Base-by-base conservation (phyloP, 1,140 invertebrate species). In the Hylaeus volcanicus region DNA sequence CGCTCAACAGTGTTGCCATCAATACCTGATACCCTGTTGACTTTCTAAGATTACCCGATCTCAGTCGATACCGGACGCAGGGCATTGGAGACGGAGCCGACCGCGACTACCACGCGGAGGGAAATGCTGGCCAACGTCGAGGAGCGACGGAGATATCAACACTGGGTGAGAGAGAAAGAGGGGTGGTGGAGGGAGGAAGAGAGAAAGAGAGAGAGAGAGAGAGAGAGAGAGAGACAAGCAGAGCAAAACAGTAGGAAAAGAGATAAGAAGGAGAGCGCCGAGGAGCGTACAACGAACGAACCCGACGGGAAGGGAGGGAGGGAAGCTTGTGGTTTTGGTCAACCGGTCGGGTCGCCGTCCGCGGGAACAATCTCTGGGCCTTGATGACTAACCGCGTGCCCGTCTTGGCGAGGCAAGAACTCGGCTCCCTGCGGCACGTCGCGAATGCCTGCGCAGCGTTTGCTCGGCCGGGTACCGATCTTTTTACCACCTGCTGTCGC, bases 311-410 rank as follows among this genome's bases (percentile, higher is more conserved):
- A 56, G 60, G 41, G 55, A 9, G 68, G 74, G 61, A 74, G 83
- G 81, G 84, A 83, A 83, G 87, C 81, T 86, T 90, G 89, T 89
- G 88, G 89, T 90, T 90, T 90, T 87, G 88, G 89, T 90, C 89
- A 90, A 90, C 87, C 88, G 89, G 89, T 88, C 82, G 89, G 85
- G 73, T 86, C 85, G 85, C 84, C 84, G 83, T 78, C 70, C 80
- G 63, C 73, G 77, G 82, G 87, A 88, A 90, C 88, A 89, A 90
- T 90, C 86, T 89, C 85, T 73, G 89, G 88, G 86, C 86, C 87
- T 90, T 90, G 89, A 90, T 90, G 89, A 90, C 89, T 90, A 90
- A 90, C 90, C 90, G 88, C 89, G 89, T 89, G 90, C 85, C 81
- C 88, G 89, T 89, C 89, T 80, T 85, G 89, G 77, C 80, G 72